Conservation (phyloP, 2,888 invertebrate species). For the Megamerina dolium region DNA sequence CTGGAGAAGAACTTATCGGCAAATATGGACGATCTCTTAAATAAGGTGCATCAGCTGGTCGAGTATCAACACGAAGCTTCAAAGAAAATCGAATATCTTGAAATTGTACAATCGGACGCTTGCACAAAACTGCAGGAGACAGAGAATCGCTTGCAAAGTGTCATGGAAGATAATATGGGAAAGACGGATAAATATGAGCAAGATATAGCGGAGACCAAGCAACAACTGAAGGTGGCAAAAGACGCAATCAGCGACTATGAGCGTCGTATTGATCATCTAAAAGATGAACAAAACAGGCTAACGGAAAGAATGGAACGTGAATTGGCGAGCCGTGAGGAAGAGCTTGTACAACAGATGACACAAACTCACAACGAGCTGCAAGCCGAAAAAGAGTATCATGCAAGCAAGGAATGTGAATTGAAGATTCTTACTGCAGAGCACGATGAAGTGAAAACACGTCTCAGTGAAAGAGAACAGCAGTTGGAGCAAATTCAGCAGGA, state of each 20-base stretch:
- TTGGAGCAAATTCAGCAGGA: constrained; percentile 8
- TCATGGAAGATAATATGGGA: constrained; percentile 10
- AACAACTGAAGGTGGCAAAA: constrained; percentile 4
- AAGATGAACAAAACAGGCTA: constrained; percentile 4
- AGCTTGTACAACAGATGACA: constrained; percentile 8
- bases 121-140: constrained; percentile 10
- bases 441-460: constrained; percentile 14
- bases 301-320: constrained; percentile 16
- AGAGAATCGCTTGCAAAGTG: constrained; percentile 9
- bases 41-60: constrained; percentile 9
- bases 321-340: constrained; percentile 11
- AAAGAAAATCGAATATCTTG: constrained; percentile 6
- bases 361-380: constrained; percentile 16
- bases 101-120: constrained; percentile 4
- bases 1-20: not conserved
- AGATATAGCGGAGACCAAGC: constrained; percentile 11
- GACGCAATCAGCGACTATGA: constrained; percentile 14
- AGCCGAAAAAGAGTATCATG: constrained; percentile 14
- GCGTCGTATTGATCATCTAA: constrained; percentile 5
- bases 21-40: constrained; percentile 3
- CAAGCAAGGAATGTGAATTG: constrained; percentile 18
- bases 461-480: constrained; percentile 12
- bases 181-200: constrained; percentile 7
- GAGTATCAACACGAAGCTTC: constrained; percentile 1
- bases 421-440: constrained; percentile 16